phyloP scores from a whole-genome alignment of 2,888 invertebrate species.

The Phlogophora meticulosa region DNA sequence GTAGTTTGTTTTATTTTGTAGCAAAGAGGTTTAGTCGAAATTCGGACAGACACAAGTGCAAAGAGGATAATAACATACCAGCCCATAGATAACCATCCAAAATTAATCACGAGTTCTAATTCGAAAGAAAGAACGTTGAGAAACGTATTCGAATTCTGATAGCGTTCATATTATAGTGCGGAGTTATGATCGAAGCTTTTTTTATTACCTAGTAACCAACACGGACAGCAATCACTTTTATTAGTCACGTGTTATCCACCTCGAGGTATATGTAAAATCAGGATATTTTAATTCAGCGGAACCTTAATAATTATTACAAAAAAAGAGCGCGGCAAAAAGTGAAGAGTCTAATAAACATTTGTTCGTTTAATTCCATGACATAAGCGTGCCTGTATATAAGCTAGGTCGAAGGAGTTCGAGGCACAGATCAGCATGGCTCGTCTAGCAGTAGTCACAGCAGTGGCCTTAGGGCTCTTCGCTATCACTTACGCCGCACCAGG shows the following conservation, averaged over 20 bases:
- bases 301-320: constrained; percentile 71
- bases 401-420: constrained; percentile 63
- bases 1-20: background rate
- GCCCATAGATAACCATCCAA: background rate
- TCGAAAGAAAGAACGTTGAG: background rate
- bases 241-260: constrained; percentile 3
- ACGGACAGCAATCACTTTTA: constrained; percentile 16
- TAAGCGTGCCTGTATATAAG: constrained; percentile 80
- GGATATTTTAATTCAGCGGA: constrained; percentile 52
- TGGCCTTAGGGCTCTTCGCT: constrained; percentile 81
- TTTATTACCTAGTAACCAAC: background rate
- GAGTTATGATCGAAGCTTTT: too few relatives aligned
- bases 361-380: constrained; percentile 75
- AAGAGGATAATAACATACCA: background rate
- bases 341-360: constrained; percentile 78
- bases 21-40: constrained; percentile 11
- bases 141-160: too few relatives aligned
- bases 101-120: background rate
- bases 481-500: constrained; percentile 82
- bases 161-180: too few relatives aligned
- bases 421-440: constrained; percentile 79
- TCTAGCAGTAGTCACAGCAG: constrained; percentile 74
- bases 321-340: constrained; percentile 73
- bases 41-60: background rate
- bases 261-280: constrained; percentile 30